These are phyloP conservation scores for Drosophila paucipuncta DNA, from an alignment of 2,888 invertebrate species.

Conservation along the genomic window DNA sequence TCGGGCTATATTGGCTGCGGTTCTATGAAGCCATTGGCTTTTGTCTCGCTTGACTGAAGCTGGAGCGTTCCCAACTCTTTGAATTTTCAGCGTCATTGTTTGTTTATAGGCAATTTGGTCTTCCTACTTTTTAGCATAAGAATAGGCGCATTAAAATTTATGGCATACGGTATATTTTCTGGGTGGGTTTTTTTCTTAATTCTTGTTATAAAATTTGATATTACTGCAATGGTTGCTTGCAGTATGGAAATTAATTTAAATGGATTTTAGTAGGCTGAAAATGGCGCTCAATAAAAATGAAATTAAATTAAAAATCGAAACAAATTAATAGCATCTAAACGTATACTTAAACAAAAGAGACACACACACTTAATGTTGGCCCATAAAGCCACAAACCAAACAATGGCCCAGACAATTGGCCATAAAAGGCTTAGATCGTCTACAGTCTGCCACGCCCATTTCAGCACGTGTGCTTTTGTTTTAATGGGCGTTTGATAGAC, in stretches of 20 bases:
- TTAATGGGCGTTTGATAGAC: conserved; percentile 36
- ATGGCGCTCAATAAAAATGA: conserved; percentile 48
- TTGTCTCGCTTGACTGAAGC: conserved; percentile 62
- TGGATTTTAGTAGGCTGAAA: conserved; percentile 20
- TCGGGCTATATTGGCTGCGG: conserved; percentile 52
- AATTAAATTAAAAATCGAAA: conserved; percentile 63
- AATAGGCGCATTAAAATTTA: conserved; percentile 70
- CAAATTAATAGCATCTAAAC: conserved; percentile 57
- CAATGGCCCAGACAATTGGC: conserved; percentile 61
- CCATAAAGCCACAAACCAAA: conserved; percentile 39
- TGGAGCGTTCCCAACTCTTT: conserved; percentile 38
- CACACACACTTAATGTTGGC: conserved; percentile 38
- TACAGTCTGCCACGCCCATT: conserved; percentile 49
- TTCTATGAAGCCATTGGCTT: conserved; percentile 75
- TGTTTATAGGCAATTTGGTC: conserved; percentile 68
- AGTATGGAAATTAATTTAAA: conserved; percentile 24
- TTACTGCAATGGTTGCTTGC: conserved; percentile 44
- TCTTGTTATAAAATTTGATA: conserved; percentile 28
- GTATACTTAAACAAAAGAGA: conserved; percentile 47
- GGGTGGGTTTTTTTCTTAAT: conserved; percentile 53
- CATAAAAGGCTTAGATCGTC: conserved; percentile 37
- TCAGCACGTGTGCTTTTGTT: conserved; percentile 49
- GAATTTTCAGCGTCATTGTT: conserved; percentile 67
- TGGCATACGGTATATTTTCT: conserved; percentile 52
- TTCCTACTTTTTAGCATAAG: conserved; percentile 71